Conservation (phyloP, 2,113 vertebrate species). For the Bos indicus region DNA sequence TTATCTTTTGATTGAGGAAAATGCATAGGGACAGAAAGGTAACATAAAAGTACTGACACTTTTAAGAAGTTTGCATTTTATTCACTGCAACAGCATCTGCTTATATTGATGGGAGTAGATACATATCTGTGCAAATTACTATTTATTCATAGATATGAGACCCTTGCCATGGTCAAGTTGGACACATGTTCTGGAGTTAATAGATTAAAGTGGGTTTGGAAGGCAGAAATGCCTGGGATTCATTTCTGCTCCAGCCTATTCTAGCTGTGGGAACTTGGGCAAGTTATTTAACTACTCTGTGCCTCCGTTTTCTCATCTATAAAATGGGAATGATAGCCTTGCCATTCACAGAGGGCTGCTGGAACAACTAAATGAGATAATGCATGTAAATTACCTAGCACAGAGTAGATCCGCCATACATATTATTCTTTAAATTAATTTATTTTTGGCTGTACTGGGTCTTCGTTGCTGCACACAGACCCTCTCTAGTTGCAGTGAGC, state of each 20-base stretch:
- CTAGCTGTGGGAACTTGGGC: neutral
- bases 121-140: neutral
- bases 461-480: neutral
- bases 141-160: rapidly evolving
- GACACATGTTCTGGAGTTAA: neutral
- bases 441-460: neutral
- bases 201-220: neutral
- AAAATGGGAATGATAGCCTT: neutral
- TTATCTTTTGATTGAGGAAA: neutral
- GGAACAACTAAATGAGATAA: neutral
- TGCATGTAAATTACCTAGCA: neutral
- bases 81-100: neutral
- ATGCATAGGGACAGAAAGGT: neutral
- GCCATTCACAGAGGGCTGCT: neutral
- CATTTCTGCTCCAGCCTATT: neutral
- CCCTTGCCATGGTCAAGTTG: rapidly evolving
- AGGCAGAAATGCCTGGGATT: neutral
- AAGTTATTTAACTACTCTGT: neutral
- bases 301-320: neutral
- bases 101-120: neutral
- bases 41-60: neutral
- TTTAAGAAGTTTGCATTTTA: neutral
- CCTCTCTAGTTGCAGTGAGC: neutral
- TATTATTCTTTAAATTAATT: neutral
- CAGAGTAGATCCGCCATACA: rapidly evolving